Evolutionary conservation across 1,140 invertebrate genomes (phyloP), one percentile per base, ranked within the genome.

Genomic region (Thrips palmi): DNA sequence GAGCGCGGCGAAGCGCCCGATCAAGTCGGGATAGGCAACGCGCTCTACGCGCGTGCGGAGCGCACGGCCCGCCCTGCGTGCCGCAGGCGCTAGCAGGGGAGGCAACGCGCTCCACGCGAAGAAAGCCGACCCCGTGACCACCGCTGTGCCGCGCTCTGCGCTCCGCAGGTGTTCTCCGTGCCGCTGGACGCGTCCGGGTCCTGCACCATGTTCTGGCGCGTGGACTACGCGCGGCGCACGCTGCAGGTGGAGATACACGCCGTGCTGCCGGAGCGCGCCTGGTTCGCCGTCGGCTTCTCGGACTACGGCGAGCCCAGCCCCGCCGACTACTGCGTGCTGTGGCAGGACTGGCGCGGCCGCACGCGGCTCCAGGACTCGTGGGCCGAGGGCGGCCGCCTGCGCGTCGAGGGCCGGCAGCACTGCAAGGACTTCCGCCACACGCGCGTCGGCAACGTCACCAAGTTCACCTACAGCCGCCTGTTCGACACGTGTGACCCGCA

Each of bases 251-350:
- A 44, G 24, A 23, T 21, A 10, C 68, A 70, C 44, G 58, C 57
- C 37, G 45, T 55, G 3, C 49, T 50, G 0, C 49, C 57, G 14
- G 54, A 57, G 15, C 50, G 47, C 39, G 55, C 57, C 15, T 89
- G 83, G 83, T 74, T 92, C 44, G 80, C 82, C 2, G 50, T 93
- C 33, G 92, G 92, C 22, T 96, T 96, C 60, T 96, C 91, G 0
- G 74, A 91, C 52, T 74, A 85, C 45, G 92, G 91, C 3, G 65
- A 77, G 25, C 39, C 69, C 0, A 65, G 64, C 20, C 69, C 74
- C 27, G 80, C 85, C 2, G 91, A 96, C 63, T 73, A 86, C 41
- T 91, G 86, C 48, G 55, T 94, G 8, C 64, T 88, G 22, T 86
- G 79, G 77, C 62, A 64, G 3, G 71, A 80, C 50, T 71, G 68